Evolutionary conservation across 2,113 vertebrate species (phyloP).

Genomic region (Chloropsis cyanopogon): DNA sequence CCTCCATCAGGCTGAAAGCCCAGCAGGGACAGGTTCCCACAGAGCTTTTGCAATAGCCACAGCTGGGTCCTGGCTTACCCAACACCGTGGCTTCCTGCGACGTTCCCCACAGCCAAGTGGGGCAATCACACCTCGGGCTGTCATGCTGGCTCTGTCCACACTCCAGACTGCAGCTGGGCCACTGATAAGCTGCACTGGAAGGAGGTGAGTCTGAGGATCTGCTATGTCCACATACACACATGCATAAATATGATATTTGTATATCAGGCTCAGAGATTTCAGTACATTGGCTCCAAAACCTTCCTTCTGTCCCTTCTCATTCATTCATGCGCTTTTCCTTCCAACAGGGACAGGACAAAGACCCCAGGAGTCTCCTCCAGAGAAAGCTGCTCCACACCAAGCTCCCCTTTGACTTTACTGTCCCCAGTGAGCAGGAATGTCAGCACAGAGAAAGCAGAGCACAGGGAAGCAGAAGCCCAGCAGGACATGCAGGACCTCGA

Average conservation of each 20-base stretch:
- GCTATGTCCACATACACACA: not conserved
- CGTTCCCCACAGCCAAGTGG: not conserved
- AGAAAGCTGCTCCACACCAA: constrained; percentile 28
- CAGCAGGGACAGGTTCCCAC: not conserved
- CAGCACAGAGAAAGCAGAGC: not conserved
- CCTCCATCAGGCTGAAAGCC: not conserved
- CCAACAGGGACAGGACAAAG: constrained; percentile 49
- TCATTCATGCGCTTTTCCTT: not conserved
- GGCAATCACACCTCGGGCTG: constrained; percentile 7
- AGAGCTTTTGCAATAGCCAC: not conserved
- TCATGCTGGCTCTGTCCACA: not conserved
- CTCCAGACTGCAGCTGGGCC: not conserved
- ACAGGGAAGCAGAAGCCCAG: not conserved
- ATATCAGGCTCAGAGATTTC: not conserved
- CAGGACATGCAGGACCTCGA: rapidly evolving
- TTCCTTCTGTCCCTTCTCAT: not conserved
- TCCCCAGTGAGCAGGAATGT: constrained; percentile 17
- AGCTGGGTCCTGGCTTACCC: not conserved
- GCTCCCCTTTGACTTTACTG: constrained; percentile 40
- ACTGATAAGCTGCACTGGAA: not conserved
- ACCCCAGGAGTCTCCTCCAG: not conserved
- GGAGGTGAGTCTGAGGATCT: not conserved
- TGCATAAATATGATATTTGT: not conserved
- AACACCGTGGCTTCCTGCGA: not conserved
- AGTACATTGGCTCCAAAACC: not conserved